Evolutionary conservation across 2,888 invertebrate genomes (phyloP).

Genomic region (Aelia acuminata): DNA sequence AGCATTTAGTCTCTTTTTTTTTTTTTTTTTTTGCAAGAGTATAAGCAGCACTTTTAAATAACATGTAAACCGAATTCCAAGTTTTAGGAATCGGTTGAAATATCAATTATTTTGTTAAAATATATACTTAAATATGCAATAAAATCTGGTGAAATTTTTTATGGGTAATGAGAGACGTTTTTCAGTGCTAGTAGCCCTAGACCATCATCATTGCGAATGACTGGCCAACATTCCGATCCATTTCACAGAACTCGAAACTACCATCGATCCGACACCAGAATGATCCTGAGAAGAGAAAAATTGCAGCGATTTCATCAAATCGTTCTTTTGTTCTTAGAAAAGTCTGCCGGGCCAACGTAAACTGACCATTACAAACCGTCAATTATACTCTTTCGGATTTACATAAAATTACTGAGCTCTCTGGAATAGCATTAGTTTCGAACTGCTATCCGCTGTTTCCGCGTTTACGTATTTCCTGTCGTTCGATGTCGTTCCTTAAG

Average conservation of each 20-base stretch:
- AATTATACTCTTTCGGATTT: slow-evolving; percentile 9
- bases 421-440: slow-evolving; percentile 10
- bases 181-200: not conserved
- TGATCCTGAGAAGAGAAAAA: slow-evolving; percentile 29
- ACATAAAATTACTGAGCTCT: slow-evolving; percentile 46
- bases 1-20: no score
- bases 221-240: slow-evolving; percentile 13
- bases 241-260: slow-evolving; percentile 34
- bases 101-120: no score
- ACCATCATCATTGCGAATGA: not conserved
- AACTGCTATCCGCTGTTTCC: not conserved
- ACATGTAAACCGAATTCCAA: no score
- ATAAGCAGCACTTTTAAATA: no score
- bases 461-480: slow-evolving; percentile 25
- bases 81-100: no score
- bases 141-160: no score
- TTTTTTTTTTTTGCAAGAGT: no score
- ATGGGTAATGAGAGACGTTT: no score
- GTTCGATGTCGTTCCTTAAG: not conserved
- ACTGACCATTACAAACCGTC: slow-evolving; percentile 18
- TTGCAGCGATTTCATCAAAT: slow-evolving; percentile 1
- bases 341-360: not conserved
- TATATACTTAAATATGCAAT: no score
- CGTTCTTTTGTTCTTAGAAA: slow-evolving; percentile 40
- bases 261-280: slow-evolving; percentile 24